Base-by-base conservation (phyloP, 1,140 invertebrate species). In the Macrosteles quadrilineatus region DNA sequence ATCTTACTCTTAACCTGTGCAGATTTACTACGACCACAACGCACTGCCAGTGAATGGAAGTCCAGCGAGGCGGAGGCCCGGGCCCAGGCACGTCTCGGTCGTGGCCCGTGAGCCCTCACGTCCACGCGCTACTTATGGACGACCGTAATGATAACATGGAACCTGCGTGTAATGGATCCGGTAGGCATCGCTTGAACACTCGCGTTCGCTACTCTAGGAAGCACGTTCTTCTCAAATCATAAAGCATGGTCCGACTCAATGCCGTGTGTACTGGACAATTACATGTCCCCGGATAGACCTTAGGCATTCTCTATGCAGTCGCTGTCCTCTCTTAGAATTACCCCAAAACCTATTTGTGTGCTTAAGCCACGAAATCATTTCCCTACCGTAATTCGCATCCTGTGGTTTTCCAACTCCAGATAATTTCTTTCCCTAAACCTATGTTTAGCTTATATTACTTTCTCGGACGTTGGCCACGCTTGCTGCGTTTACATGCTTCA, bases 181-280 rank as follows among this genome's bases (percentile, higher is more conserved):
- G 63, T 66, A 66, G 63, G 63, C 63, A 66, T 43, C 40, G 21
- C 32, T 66, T 66, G 63, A 66, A 66, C 63, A 66, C 63, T 66
- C n/a, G 27, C 11, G 17, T 27, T 36, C 36, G 29, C 59, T 25
- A 27, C 19, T 27, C 21, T 17, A 27, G 63, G 32, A 25, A 45
- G 63, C 63, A 66, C 63, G 63, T 66, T 66, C 31, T 66, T 66
- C 63, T 43, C 63, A 66, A 66, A 66, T 66, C 63, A 66, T 66
- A 66, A 66, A 66, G 63, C 63, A 66, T 21, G 2, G 40, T 59
- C 55, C 55, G 55, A 59, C 55, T 27, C 14, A 59, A 27, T 9
- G 14, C 23, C 6, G 23, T 21, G 55, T 9, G 23, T 59, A 59
- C 47, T 11, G 21, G 47, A 53, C 19, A 53, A 62, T 62, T 31